Conservation (phyloP, 2,113 vertebrate genomes). For the Spermophilus dauricus region DNA sequence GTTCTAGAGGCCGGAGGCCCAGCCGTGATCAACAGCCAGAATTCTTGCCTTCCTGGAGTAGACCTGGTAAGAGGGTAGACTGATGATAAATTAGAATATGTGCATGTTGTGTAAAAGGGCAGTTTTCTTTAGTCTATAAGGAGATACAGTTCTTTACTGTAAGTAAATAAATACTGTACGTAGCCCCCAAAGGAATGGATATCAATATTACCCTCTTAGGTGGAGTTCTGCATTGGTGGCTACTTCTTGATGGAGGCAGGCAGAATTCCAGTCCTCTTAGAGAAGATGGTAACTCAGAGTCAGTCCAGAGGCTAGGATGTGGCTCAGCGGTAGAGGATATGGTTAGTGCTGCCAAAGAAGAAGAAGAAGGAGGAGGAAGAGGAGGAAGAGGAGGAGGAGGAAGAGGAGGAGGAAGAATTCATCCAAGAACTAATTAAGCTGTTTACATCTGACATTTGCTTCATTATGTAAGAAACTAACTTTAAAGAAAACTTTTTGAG, state of each 20-base stretch:
- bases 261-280: not conserved
- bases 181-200: not conserved
- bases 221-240: not conserved
- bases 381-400: no score
- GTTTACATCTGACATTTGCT: not conserved
- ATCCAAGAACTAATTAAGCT: not conserved
- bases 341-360: no score
- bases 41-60: not conserved
- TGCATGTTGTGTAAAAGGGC: no score
- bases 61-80: not conserved
- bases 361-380: no score
- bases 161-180: not conserved
- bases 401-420: no score
- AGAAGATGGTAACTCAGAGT: not conserved
- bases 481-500: not conserved
- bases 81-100: not conserved
- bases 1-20: not conserved
- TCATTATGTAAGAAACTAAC: not conserved
- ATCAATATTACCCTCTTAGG: not conserved
- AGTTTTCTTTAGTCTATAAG: not conserved
- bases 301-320: no score
- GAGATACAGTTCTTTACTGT: no score
- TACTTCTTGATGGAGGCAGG: not conserved
- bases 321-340: not conserved
- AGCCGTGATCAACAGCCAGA: accelerated